Evolutionary conservation across 2,797 vertebrate genomes (phyloP), one percentile per base, ranked within the genome.

Genomic region (Pagetopsis macropterus): DNA sequence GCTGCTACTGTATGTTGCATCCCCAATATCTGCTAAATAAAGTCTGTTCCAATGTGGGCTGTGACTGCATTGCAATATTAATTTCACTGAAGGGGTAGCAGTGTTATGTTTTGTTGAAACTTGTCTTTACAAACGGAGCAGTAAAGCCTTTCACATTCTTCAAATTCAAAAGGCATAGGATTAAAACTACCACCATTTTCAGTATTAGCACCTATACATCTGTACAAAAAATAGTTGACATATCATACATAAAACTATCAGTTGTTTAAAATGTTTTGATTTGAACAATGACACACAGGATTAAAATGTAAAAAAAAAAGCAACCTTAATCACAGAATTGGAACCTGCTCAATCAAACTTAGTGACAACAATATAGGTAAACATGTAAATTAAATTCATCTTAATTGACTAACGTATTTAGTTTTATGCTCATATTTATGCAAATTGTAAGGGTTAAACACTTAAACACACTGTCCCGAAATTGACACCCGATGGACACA

Each of bases 1-100:
- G 88, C 90, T 92, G 93, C 93, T 95, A 84, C 82, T 90, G 83
- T 93, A 91, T 93, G 88, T 94, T 88, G 91, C 91, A 84, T 91
- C 92, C 87, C 90, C 82, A 87, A 48, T 91, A 93, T 93, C 93
- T 91, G 94, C 95, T 96, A 88, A 98, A 97, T 97, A 97, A 98
- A 97, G 92, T 93, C 89, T 94, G 87, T 89, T 93, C 91, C 85
- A 93, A 92, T 68, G 71, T 88, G 40, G 73, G 54, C 72, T 81
- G 62, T 70, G 85, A 61, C 58, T 81, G 48, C 62, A 55, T 14
- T 59, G 15, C 51, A 37, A 63, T 9, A 56, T 3, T 79, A 44
- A 71, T 65, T 73, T 75, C 31, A 27, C 37, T 61, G 21, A 27
- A 63, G 45, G 46, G 11, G 37, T n/a, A 21, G 9, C 21, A 65